Percentiles rank a stretch among this genome's conserved stretches.
Conservation (phyloP, 2,888 invertebrate species). For the Amphipoea oculea region DNA sequence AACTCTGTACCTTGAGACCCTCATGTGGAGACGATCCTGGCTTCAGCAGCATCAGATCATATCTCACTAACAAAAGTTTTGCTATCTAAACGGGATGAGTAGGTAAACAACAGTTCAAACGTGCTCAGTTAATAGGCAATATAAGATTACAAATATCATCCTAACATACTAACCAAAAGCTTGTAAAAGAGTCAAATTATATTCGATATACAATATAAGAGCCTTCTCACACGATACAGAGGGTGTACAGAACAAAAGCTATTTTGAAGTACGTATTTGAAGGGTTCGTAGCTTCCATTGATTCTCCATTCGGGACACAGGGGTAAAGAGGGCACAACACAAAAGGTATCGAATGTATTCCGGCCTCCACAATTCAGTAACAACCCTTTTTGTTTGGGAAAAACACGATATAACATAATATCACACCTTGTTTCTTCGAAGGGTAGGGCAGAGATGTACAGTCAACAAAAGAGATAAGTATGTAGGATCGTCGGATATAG, state of each 20-base stretch:
- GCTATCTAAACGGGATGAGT: too few species aligned
- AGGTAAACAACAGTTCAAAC: too few species aligned
- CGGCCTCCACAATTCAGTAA: slow-evolving; percentile 19
- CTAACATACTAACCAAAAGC: neutral
- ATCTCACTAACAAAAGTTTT: too few species aligned
- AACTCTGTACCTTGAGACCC: too few species aligned
- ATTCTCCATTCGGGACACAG: slow-evolving; percentile 54
- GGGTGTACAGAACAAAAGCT: slow-evolving; percentile 23
- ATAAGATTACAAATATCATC: too few species aligned
- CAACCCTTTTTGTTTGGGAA: slow-evolving; percentile 19
- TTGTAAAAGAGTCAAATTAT: neutral
- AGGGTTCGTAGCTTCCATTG: slow-evolving; percentile 54
- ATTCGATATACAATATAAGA: slow-evolving; percentile 1
- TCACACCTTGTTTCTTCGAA: neutral
- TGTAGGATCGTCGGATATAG: too few species aligned
- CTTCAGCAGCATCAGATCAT: too few species aligned
- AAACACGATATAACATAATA: neutral
- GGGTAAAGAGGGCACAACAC: slow-evolving; percentile 19
- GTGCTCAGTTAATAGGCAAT: too few species aligned
- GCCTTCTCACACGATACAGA: neutral
- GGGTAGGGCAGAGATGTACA: neutral
- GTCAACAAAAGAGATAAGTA: too few species aligned
- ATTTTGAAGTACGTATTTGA: slow-evolving; percentile 11
- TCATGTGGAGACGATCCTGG: too few species aligned
- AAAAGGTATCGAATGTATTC: slow-evolving; percentile 24